These are phyloP conservation scores for Propithecus deckenii DNA, from an alignment of 2,797 vertebrate genomes.

Conservation along the genomic window DNA sequence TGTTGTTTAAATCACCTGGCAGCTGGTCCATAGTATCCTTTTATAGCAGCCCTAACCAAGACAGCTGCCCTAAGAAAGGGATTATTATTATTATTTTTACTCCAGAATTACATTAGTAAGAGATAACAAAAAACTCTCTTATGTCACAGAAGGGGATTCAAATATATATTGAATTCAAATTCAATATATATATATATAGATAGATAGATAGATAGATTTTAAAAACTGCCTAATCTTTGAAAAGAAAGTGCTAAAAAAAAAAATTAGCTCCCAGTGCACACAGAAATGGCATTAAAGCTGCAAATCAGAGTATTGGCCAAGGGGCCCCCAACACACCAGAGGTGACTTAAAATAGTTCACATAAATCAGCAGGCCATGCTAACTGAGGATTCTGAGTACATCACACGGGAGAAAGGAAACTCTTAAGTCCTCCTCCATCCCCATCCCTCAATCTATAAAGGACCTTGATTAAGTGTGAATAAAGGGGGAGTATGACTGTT, in stretches of 20 bases:
- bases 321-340: not conserved
- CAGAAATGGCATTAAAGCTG: conserved; percentile 1
- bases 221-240: not conserved
- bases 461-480: conserved; percentile 68
- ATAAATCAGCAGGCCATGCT: not conserved
- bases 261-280: not conserved
- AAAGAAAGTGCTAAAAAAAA: conserved; percentile 23
- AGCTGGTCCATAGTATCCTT: not conserved
- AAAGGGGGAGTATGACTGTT: not conserved
- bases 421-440: conserved; percentile 10
- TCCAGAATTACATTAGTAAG: not conserved
- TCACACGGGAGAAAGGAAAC: not conserved
- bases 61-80: not conserved
- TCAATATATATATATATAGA: not conserved
- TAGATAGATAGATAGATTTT: not conserved
- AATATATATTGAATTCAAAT: no score
- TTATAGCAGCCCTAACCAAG: not conserved
- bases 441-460: not conserved
- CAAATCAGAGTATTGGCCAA: not conserved
- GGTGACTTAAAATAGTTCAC: conserved; percentile 37
- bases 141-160: not conserved
- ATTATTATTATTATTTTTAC: not conserved
- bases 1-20: not conserved
- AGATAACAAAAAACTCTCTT: not conserved
- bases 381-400: not conserved